Percentiles rank a stretch among this genome's conserved stretches.
Evolutionary conservation across 2,113 vertebrate species (phyloP).

Genomic region (Siniperca chuatsi): DNA sequence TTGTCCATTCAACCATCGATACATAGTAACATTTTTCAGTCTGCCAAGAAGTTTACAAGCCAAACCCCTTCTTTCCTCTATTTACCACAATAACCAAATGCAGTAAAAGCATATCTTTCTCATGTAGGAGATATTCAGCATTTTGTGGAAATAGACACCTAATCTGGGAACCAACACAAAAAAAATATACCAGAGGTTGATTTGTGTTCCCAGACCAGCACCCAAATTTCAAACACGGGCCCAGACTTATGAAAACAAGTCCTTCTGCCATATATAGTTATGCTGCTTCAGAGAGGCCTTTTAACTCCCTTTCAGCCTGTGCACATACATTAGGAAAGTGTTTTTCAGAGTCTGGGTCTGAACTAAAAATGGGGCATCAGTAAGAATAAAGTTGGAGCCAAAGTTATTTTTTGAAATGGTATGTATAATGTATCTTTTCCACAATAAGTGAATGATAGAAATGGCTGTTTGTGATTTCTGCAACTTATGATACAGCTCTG

Average conservation of each 20-base stretch:
- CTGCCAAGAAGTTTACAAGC: slow-evolving; percentile 17
- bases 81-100: not conserved
- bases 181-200: slow-evolving; percentile 18
- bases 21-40: slow-evolving; percentile 33
- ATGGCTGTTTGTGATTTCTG: not conserved
- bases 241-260: slow-evolving; percentile 43
- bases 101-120: not conserved
- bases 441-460: not conserved
- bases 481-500: not conserved
- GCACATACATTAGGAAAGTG: slow-evolving; percentile 12
- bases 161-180: slow-evolving; percentile 23
- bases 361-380: not conserved
- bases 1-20: slow-evolving; percentile 42
- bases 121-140: not conserved
- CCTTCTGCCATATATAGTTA: slow-evolving; percentile 40
- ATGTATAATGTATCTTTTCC: not conserved
- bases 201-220: slow-evolving; percentile 12
- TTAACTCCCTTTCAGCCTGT: slow-evolving; percentile 6
- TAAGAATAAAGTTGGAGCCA: not conserved
- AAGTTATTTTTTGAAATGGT: not conserved
- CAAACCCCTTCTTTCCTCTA: not conserved
- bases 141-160: not conserved
- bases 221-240: not conserved
- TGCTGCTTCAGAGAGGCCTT: not conserved
- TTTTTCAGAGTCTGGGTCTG: slow-evolving; percentile 45